Evolutionary conservation across 2,113 vertebrate species (phyloP).

Genomic region (Mus spicilegus): DNA sequence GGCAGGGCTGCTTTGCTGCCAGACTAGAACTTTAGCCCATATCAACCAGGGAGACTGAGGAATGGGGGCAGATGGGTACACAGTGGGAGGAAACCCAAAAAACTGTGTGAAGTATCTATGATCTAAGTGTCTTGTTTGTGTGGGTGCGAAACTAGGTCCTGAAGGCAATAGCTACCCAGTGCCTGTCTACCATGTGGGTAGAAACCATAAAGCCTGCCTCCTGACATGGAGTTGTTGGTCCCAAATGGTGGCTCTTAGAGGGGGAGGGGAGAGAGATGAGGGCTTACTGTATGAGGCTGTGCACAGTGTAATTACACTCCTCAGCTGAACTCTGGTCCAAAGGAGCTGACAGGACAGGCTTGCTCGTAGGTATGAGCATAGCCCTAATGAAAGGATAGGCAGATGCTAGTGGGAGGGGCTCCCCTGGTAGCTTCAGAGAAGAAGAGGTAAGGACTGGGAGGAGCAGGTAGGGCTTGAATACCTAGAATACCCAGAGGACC

Average conservation of each 20-base stretch:
- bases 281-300: no score
- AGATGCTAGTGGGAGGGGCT: neutral
- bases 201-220: neutral
- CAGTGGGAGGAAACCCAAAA: neutral
- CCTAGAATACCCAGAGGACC: neutral
- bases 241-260: neutral
- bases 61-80: neutral
- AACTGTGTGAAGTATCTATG: neutral
- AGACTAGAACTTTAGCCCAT: neutral
- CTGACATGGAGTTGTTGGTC: neutral
- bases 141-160: neutral
- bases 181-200: neutral
- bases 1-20: neutral
- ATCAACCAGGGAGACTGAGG: neutral
- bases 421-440: neutral
- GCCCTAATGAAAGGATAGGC: neutral
- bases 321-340: neutral
- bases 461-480: neutral
- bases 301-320: accelerated
- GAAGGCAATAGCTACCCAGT: neutral
- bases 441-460: neutral
- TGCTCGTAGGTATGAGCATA: no score
- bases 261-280: neutral
- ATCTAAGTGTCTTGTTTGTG: neutral
- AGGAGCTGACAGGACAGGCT: neutral